Base-by-base conservation (phyloP, 2,888 invertebrate genomes). In the Melanophora roralis region DNA sequence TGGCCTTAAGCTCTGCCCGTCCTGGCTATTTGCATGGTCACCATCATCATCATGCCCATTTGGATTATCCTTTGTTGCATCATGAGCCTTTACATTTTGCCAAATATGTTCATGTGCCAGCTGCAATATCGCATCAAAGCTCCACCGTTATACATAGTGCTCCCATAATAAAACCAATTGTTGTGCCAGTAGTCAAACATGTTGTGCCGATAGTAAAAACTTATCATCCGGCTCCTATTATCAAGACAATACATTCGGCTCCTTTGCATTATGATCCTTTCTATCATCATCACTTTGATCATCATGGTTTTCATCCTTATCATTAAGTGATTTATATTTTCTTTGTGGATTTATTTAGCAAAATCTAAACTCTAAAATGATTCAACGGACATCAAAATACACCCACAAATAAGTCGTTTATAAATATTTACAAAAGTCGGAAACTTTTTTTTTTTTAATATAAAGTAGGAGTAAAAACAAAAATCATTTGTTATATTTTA, bases 71-170 rank as follows among this genome's bases (percentile, higher is more conserved):
- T 27, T 74, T 81, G 16, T 78, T 81, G 27, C 84, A 84, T 72
- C 83, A 82, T 27, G 84, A 88, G 27, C 88, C 88, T 0, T 65
- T 88, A 67, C 88, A 88, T 83, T 82, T 87, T 64, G 85, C 88
- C 60, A 88, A 88, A 60, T 85, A 86, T 14, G 85, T 88, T 3
- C 88, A 88, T 65, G 78, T 89, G 5, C 89, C 89, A 0, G 87
- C 89, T 0, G 89, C 89, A 7, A 84, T 89, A 4, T 89, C 89
- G n/a, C 89, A 89, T 74, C 88, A 88, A 71, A 89, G 89, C 59
- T 89, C 89, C 1, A 89, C 89, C 1, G 83, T 89, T 62, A 87
- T 89, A 65, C 89, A 89, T 82, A 87, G 85, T 45, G 86, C 86
- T 32, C 87, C 87, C 11, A 85, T 88, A 23, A 85, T 89, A 36